Evolutionary conservation across 1,140 invertebrate species (phyloP).

Genomic region (Microplitis mediator): DNA sequence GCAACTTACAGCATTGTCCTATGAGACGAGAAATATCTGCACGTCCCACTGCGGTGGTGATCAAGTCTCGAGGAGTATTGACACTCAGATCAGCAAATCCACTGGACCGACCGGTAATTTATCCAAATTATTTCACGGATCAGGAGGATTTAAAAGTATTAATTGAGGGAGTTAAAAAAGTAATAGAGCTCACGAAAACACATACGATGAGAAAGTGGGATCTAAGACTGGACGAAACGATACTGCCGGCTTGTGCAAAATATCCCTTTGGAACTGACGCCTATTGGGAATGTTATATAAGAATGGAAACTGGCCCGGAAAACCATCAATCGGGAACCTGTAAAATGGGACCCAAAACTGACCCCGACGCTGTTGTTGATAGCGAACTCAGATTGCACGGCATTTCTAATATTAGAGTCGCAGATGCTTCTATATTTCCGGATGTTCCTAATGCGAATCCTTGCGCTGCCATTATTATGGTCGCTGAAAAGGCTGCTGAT

Average conservation of each 20-base stretch:
- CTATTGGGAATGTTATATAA: constrained; percentile 63
- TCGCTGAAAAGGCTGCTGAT: constrained; percentile 65
- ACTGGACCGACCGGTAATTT: constrained; percentile 68
- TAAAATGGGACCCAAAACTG: constrained; percentile 60
- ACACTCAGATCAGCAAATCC: constrained; percentile 65
- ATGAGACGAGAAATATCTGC: constrained; percentile 48
- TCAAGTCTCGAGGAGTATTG: constrained; percentile 48
- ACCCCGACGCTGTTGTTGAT: constrained; percentile 62
- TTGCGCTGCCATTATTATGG: constrained; percentile 61
- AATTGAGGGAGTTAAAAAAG: constrained; percentile 60
- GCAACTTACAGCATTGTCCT: constrained; percentile 40
- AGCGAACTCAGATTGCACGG: constrained; percentile 61
- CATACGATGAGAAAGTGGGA: constrained; percentile 60
- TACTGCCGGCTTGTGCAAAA: constrained; percentile 47
- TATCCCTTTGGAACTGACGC: constrained; percentile 58
- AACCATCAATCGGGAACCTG: constrained; percentile 65
- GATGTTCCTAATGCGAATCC: constrained; percentile 63
- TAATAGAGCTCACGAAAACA: constrained; percentile 52
- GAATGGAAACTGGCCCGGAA: constrained; percentile 54
- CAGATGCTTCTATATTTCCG: constrained; percentile 67
- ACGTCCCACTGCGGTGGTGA: constrained; percentile 49
- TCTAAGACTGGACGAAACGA: constrained; percentile 50
- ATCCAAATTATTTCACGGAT: constrained; percentile 70
- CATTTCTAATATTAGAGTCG: constrained; percentile 58
- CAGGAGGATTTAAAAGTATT: constrained; percentile 60